Conservation (phyloP, 2,113 vertebrate genomes). For the Crotalus helleri region DNA sequence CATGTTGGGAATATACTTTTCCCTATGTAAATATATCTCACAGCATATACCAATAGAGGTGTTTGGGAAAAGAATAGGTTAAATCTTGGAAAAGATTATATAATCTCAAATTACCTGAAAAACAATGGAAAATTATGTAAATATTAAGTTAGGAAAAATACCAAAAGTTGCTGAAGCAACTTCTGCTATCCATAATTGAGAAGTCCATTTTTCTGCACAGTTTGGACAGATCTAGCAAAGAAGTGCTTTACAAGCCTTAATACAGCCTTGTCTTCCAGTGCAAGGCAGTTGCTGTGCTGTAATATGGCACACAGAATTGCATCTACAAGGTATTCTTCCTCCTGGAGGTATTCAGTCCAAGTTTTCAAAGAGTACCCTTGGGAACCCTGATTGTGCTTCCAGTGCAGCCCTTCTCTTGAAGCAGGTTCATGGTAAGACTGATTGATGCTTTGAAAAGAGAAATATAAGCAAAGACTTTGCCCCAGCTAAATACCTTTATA, state of each 20-base stretch:
- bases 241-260: background rate
- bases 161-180: background rate
- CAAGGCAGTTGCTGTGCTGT: background rate
- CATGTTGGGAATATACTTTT: background rate
- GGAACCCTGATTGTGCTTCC: background rate
- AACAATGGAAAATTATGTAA: background rate
- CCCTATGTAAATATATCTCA: background rate
- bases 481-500: background rate
- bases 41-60: background rate
- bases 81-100: background rate
- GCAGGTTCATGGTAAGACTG: background rate
- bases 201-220: background rate
- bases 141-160: background rate
- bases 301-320: background rate
- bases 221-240: background rate
- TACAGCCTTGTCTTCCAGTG: background rate
- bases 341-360: background rate
- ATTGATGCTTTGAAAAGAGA: background rate
- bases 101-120: background rate
- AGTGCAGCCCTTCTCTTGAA: background rate
- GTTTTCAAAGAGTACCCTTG: background rate
- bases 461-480: background rate
- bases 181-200: background rate
- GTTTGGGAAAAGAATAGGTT: background rate
- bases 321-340: background rate